Evolutionary conservation across 2,797 vertebrate species (phyloP).

Genomic region (Eurystomus glaucurus): DNA sequence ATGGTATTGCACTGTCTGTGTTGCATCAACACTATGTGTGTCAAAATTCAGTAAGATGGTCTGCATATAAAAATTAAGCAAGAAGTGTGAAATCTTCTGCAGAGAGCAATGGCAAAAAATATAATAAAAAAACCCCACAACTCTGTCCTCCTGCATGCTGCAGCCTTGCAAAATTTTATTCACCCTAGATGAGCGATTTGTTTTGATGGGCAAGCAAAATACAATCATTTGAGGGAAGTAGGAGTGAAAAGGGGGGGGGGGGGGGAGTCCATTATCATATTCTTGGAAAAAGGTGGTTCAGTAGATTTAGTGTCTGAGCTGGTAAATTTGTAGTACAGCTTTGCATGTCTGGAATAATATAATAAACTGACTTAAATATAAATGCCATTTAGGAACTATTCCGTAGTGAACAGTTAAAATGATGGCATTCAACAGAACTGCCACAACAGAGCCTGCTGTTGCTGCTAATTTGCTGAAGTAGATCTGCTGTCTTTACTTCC

Average conservation of each 20-base stretch:
- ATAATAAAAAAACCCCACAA: background rate
- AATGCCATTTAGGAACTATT: constrained; percentile 40
- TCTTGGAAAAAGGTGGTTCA: background rate
- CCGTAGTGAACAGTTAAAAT: constrained; percentile 50
- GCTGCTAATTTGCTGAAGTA: constrained; percentile 58
- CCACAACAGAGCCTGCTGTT: constrained; percentile 23
- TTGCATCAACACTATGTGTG: background rate
- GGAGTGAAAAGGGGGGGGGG: background rate
- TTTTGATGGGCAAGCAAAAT: constrained; percentile 49
- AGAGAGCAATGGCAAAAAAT: background rate
- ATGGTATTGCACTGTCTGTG: background rate
- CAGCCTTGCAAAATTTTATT: constrained; percentile 36
- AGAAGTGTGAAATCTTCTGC: background rate
- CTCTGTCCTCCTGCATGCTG: background rate
- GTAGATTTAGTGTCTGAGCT: constrained; percentile 47
- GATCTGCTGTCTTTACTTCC: constrained; percentile 35
- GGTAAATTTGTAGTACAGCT: constrained; percentile 31
- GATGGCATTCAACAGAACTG: constrained; percentile 41
- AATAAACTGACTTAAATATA: constrained; percentile 42
- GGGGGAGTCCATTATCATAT: background rate
- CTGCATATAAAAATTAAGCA: constrained; percentile 24
- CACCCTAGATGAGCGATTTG: constrained; percentile 30
- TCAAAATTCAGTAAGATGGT: background rate
- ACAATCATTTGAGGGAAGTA: constrained; percentile 10
- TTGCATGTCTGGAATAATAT: constrained; percentile 52